Evolutionary conservation across 2,888 invertebrate species (phyloP), one percentile per base, ranked within the genome.

Genomic region (Epinotia nisella): DNA sequence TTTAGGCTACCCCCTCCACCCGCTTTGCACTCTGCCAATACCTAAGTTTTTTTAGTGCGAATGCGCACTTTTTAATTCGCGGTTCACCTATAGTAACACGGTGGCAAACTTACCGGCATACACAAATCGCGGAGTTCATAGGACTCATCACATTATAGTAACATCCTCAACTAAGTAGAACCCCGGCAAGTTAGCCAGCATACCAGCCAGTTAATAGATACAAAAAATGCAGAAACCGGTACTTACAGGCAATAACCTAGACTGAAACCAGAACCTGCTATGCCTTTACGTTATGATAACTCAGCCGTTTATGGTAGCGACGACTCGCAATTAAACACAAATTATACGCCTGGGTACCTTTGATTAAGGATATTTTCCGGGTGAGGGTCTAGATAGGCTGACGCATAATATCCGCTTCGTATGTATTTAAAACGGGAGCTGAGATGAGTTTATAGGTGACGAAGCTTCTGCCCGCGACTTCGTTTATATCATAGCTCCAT

Each of bases 231-330:
- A 58, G 56, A 24, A 68, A 73, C 73, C 73, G 69, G 73, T 71
- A 76, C 51, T 55, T 65, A 41, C 66, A 66, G 72, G 66, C 72
- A 73, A 76, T 77, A 75, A 72, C 75, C 75, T 71, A 76, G 74
- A 76, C 78, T 77, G 76, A 73, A 76, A 73, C 76, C 70, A 76
- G 76, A 70, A 72, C 72, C 68, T 69, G 72, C 49, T 49, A 55
- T 65, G 76, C 78, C 76, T 76, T 76, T 71, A 77, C 76, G 72
- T 64, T 76, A 75, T 74, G 78, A 78, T 78, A 78, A 75, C 76
- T 74, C 62, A 55, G 24, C 75, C 76, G 24, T 70, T 70, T 77
- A 79, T 70, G 76, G 78, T n/a, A 51, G 70, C 65, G 71, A 77
- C 74, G 77, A 78, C 70, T 68, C 53, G 70, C 69, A 72, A 70